Evolutionary conservation across 2,888 invertebrate species (phyloP).

Genomic region (Cosmopolites sordidus): DNA sequence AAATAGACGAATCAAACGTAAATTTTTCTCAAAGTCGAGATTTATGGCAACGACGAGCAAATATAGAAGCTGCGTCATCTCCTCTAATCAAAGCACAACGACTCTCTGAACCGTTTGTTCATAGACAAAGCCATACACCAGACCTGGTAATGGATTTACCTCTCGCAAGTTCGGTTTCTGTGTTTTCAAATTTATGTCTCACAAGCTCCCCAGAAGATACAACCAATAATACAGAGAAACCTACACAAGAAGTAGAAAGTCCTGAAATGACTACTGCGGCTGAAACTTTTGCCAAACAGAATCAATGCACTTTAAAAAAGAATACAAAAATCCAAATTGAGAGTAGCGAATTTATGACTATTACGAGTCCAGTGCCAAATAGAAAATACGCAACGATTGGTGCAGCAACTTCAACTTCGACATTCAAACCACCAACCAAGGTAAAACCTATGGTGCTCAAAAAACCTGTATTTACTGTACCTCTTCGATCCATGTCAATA

Average conservation of each 20-base stretch:
- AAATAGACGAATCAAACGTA: slow-evolving; percentile 48
- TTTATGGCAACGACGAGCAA: slow-evolving; percentile 59
- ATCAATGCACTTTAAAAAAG: slow-evolving; percentile 74
- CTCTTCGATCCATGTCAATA: slow-evolving; percentile 45
- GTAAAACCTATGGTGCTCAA: slow-evolving; percentile 78
- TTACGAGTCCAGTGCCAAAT: slow-evolving; percentile 43
- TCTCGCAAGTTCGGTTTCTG: slow-evolving; percentile 47
- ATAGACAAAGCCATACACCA: slow-evolving; percentile 60
- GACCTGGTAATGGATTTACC: slow-evolving; percentile 82
- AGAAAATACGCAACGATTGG: slow-evolving; percentile 39
- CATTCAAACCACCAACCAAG: slow-evolving; percentile 70
- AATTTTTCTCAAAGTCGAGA: slow-evolving; percentile 54
- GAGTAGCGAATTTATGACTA: slow-evolving; percentile 34
- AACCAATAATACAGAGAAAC: slow-evolving; percentile 25
- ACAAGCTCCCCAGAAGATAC: slow-evolving; percentile 42
- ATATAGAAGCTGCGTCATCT: slow-evolving; percentile 47
- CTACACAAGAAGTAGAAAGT: slow-evolving; percentile 41
- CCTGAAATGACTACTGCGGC: slow-evolving; percentile 70
- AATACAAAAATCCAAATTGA: slow-evolving; percentile 52
- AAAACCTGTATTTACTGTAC: slow-evolving; percentile 57
- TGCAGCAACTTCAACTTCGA: slow-evolving; percentile 36
- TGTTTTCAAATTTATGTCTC: slow-evolving; percentile 42
- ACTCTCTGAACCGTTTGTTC: slow-evolving; percentile 44
- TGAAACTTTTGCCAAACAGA: slow-evolving; percentile 73
- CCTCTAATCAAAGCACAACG: slow-evolving; percentile 43